phyloP scores from a whole-genome alignment of 2,113 vertebrate genomes.

The Cyphomyrus discorhynchus region DNA sequence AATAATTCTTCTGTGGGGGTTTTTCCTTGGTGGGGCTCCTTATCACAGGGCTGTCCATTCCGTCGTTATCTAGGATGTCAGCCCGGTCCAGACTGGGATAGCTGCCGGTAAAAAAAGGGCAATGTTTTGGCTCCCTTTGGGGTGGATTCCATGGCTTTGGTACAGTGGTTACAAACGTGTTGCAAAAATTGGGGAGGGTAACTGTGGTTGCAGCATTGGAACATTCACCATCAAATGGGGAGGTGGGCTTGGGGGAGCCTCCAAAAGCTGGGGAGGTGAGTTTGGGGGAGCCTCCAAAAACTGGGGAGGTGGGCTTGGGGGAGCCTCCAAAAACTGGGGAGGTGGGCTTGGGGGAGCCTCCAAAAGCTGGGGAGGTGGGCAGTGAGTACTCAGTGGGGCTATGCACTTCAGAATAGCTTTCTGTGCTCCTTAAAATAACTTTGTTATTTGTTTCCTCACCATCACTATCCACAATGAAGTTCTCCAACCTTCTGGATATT shows the following conservation, averaged over 20 bases:
- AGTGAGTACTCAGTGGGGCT: slow-evolving; percentile 33
- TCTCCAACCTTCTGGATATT: slow-evolving; percentile 67
- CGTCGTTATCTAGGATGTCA: background rate
- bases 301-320: slow-evolving; percentile 8
- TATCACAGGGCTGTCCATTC: background rate
- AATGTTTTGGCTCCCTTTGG: background rate
- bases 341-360: background rate
- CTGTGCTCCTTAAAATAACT: slow-evolving; percentile 32
- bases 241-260: background rate
- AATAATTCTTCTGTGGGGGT: background rate
- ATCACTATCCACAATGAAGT: slow-evolving; percentile 61
- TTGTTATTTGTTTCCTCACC: slow-evolving; percentile 58
- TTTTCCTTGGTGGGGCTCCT: background rate
- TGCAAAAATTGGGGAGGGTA: background rate
- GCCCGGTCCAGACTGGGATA: background rate
- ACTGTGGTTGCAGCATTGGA: background rate
- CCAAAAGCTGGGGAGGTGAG: slow-evolving; percentile 19
- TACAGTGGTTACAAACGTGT: background rate
- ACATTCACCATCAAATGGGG: background rate
- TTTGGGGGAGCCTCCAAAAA: slow-evolving; percentile 15
- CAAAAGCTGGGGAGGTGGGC: slow-evolving; percentile 7
- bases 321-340: background rate
- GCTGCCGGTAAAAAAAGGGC: background rate
- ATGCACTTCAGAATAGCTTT: slow-evolving; percentile 39
- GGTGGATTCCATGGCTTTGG: slow-evolving; percentile 1